phyloP scores from a whole-genome alignment of 2,113 vertebrate species.

The Bungarus multicinctus region DNA sequence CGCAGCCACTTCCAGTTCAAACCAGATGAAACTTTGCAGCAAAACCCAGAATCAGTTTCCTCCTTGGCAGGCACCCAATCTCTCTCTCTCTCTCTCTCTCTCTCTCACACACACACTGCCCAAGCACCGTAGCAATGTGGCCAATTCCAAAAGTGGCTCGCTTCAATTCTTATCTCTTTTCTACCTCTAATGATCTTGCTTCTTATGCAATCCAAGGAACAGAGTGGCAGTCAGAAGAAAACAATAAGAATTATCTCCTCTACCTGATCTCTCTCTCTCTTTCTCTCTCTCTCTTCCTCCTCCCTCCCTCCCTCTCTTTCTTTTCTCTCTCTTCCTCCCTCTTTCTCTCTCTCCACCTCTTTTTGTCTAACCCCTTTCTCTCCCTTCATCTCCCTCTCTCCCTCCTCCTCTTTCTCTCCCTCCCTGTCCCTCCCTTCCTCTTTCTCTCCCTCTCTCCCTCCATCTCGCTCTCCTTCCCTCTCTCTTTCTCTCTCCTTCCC shows the following conservation, averaged over 20 bases:
- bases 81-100: neutral
- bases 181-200: neutral
- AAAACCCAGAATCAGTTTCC: constrained; percentile 41
- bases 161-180: accelerated
- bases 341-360: accelerated
- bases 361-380: too few relatives aligned
- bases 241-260: neutral
- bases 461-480: accelerated
- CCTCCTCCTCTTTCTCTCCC: accelerated
- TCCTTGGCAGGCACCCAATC: neutral
- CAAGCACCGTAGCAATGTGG: neutral
- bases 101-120: neutral
- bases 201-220: neutral
- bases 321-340: accelerated
- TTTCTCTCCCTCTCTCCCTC: accelerated
- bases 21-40: constrained; percentile 57
- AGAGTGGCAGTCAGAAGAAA: accelerated
- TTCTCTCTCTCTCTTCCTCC: too few relatives aligned
- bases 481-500: too few relatives aligned
- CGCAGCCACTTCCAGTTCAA: constrained; percentile 53
- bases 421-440: accelerated
- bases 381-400: too few relatives aligned
- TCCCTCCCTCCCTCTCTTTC: too few relatives aligned
- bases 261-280: neutral
- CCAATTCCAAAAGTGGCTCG: accelerated